Base-by-base conservation (phyloP, 64 coral and sea anemone species). In the Stichodactyla helianthus region DNA sequence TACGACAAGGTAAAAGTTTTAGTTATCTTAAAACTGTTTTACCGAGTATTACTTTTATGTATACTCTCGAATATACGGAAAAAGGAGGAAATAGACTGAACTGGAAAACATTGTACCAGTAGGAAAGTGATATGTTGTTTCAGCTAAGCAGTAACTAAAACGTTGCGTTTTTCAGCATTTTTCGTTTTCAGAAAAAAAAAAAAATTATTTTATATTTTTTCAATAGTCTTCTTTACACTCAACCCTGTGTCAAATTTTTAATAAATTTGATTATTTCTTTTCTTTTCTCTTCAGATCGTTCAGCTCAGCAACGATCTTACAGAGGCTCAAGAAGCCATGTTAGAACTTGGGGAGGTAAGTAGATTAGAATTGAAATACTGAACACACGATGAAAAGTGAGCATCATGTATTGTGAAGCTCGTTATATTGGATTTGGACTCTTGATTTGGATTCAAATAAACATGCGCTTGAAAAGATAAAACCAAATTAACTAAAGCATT, bases 311-410 rank as follows among this genome's bases (percentile, higher is more conserved):
- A 79, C 51, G 94, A 90, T 59, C 88, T 79, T 12, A 77, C 54
- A 3, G 86, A 86, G 0, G 14, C 91, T 12, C 87, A 96, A 7
- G 78, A 88, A 87, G 77, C 91, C 0, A 96, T 96, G 94, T 64
- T 86, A 65, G 94, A 96, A 61, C 84, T 93, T 53, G 94, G 91
- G 14, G 54, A 92, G 94, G 94, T 95, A 17, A 57, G 84, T 31
- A 19, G 52, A 17, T 15, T 61, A 35, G 67, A 51, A 3, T 14
- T 7, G 12, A 10, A 35, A 16, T 19, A 77, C 17, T 76, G 44
- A 7, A 35, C 7, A 27, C 57, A 10, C 4, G 16, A 55, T 9
- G 18, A 11, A 18, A 44, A 3, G 35, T 44, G 35, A 44, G 2
- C 35, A 44, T 0, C 35, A 31, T 0, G 35, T 44, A 3, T 0